A percentile compares a stretch with the other conserved stretches of the same genome.
phyloP scores from a whole-genome alignment of 2,888 invertebrate species.

The Cordilura impudica region DNA sequence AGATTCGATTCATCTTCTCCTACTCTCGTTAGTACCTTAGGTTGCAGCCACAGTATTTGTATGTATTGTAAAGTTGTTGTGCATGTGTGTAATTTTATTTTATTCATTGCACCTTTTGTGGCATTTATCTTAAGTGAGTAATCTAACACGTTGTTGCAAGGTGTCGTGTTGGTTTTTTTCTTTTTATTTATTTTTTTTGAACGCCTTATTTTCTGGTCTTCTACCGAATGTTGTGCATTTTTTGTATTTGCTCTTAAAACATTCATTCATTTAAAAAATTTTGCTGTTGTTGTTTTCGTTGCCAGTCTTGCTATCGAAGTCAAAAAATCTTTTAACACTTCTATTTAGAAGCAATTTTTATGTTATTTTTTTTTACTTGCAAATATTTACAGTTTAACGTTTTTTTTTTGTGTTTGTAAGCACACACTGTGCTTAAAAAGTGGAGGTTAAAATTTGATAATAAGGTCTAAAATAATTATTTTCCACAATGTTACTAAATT shows the following conservation, averaged over 20 bases:
- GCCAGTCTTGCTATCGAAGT: conserved; percentile 67
- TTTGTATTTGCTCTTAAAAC: conserved; percentile 44
- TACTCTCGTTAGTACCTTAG: not conserved
- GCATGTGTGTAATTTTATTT: conserved; percentile 20
- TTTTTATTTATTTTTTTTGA: conserved; percentile 11
- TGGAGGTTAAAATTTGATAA: not conserved
- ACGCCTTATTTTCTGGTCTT: conserved; percentile 56
- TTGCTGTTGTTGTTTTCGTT: conserved; percentile 61
- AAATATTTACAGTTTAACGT: conserved; percentile 55
- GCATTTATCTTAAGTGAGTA: conserved; percentile 65
- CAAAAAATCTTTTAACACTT: conserved; percentile 71
- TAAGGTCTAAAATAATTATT: too few relatives aligned
- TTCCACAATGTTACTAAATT: too few relatives aligned
- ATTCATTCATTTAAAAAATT: conserved; percentile 54
- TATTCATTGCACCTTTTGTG: conserved; percentile 62
- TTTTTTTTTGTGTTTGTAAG: not conserved
- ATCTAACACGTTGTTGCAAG: conserved; percentile 66
- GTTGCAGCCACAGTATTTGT: conserved; percentile 13
- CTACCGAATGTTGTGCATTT: conserved; percentile 39
- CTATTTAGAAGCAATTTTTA: conserved; percentile 64
- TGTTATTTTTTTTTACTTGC: conserved; percentile 27
- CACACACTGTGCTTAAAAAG: not conserved
- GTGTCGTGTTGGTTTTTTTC: conserved; percentile 61
- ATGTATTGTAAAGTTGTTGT: not conserved
- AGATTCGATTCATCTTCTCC: too few relatives aligned